phyloP scores from a whole-genome alignment of 2,888 invertebrate species.

The Sycophila texana region DNA sequence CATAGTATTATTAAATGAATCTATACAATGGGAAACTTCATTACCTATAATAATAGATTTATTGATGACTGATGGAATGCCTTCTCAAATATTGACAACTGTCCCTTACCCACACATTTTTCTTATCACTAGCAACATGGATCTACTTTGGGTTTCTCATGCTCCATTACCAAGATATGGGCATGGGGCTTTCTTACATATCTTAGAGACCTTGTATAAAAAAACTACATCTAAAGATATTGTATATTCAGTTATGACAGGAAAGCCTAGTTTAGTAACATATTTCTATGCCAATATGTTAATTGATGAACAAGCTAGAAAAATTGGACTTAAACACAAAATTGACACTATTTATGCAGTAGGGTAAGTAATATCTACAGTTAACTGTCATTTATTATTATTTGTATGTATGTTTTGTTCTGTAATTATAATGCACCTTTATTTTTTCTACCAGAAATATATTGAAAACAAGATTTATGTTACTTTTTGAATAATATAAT shows the following conservation, averaged over 20 bases:
- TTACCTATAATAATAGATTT: constrained; percentile 81
- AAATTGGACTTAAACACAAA: constrained; percentile 76
- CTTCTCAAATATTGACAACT: constrained; percentile 69
- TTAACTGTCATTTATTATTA: background rate
- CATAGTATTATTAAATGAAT: constrained; percentile 81
- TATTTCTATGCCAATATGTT: constrained; percentile 81
- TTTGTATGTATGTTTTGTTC: no score
- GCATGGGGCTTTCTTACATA: constrained; percentile 81
- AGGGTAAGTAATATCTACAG: constrained; percentile 76
- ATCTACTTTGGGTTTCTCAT: constrained; percentile 82
- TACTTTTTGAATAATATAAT: no score
- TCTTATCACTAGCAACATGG: constrained; percentile 82
- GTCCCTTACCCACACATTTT: constrained; percentile 81
- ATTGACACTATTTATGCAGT: constrained; percentile 80
- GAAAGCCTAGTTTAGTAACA: constrained; percentile 82
- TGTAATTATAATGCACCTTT: no score
- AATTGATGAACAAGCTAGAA: constrained; percentile 77
- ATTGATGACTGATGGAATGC: constrained; percentile 79
- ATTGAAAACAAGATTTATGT: no score
- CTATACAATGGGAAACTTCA: constrained; percentile 82
- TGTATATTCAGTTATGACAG: constrained; percentile 80
- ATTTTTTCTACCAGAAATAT: no score
- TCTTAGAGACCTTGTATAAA: constrained; percentile 80
- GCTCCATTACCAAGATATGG: constrained; percentile 81
- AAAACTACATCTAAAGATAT: constrained; percentile 80